phyloP scores from a whole-genome alignment of 2,797 vertebrate genomes.

The Gallinago nigripennis region DNA sequence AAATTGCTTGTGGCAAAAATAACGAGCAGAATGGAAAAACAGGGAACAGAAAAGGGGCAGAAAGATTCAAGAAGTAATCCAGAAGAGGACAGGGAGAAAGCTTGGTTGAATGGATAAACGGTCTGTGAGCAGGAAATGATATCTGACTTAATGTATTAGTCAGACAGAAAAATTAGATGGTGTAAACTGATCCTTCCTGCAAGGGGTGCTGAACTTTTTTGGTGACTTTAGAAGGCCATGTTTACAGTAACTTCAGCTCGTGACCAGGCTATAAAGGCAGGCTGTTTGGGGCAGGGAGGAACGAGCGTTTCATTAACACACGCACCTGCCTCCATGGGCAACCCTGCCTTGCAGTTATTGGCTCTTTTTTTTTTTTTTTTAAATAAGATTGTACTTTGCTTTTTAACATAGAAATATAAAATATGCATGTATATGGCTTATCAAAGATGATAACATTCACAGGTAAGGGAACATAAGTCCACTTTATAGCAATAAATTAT shows the following conservation, averaged over 20 bases:
- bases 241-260: constrained; percentile 70
- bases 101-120: constrained; percentile 48
- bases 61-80: not conserved
- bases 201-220: constrained; percentile 71
- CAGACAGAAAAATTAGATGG: constrained; percentile 77
- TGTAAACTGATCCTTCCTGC: constrained; percentile 71
- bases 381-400: constrained; percentile 64
- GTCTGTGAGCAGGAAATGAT: constrained; percentile 65
- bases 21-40: not conserved
- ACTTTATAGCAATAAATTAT: constrained; percentile 78
- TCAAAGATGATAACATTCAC: constrained; percentile 77
- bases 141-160: constrained; percentile 75
- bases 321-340: not conserved
- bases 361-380: not conserved
- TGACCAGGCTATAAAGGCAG: constrained; percentile 50
- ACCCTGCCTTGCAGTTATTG: not conserved
- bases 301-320: not conserved
- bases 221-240: constrained; percentile 74
- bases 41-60: not conserved
- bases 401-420: constrained; percentile 68
- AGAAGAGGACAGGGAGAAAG: constrained; percentile 3
- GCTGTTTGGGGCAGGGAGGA: constrained; percentile 33
- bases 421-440: constrained; percentile 65
- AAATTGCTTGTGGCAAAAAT: not conserved
- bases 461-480: constrained; percentile 74